These are phyloP conservation scores for Plemyria rubiginata DNA, from an alignment of 2,888 invertebrate species.

Conservation along the genomic window DNA sequence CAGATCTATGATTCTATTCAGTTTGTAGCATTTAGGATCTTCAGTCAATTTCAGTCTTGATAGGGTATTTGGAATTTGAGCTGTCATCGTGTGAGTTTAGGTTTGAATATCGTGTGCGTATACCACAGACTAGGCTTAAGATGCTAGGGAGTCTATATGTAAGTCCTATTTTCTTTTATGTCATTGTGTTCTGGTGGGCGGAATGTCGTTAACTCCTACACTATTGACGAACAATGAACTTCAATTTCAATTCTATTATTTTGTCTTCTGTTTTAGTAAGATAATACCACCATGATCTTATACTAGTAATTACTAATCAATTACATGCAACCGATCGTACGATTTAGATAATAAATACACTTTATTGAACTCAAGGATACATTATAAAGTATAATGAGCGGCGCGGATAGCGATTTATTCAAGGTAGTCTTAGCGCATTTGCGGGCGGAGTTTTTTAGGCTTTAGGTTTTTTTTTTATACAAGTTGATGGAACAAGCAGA, in stretches of 20 bases:
- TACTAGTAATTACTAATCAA: background rate
- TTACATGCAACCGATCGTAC: too few relatives aligned
- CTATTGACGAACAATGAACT: constrained; percentile 40
- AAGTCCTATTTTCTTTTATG: constrained; percentile 19
- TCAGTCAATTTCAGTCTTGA: background rate
- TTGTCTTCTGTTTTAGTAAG: constrained; percentile 31
- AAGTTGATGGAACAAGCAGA: too few relatives aligned
- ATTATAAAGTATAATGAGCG: too few relatives aligned
- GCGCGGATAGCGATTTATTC: too few relatives aligned
- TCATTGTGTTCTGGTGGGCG: constrained; percentile 32
- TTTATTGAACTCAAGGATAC: too few relatives aligned
- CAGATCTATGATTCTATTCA: background rate
- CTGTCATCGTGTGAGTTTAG: background rate
- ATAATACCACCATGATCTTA: too few relatives aligned
- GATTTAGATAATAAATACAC: too few relatives aligned
- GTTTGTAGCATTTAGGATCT: background rate
- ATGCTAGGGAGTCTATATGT: background rate
- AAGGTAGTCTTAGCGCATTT: too few relatives aligned
- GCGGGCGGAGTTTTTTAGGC: too few relatives aligned
- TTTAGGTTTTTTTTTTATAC: too few relatives aligned
- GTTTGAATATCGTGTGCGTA: constrained; percentile 1
- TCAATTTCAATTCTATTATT: constrained; percentile 39
- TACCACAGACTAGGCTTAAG: background rate
- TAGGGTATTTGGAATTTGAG: background rate
- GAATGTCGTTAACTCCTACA: constrained; percentile 36